These are phyloP conservation scores for Anolis carolinensis DNA, from an alignment of 2,113 vertebrate species.

Conservation along the genomic window DNA sequence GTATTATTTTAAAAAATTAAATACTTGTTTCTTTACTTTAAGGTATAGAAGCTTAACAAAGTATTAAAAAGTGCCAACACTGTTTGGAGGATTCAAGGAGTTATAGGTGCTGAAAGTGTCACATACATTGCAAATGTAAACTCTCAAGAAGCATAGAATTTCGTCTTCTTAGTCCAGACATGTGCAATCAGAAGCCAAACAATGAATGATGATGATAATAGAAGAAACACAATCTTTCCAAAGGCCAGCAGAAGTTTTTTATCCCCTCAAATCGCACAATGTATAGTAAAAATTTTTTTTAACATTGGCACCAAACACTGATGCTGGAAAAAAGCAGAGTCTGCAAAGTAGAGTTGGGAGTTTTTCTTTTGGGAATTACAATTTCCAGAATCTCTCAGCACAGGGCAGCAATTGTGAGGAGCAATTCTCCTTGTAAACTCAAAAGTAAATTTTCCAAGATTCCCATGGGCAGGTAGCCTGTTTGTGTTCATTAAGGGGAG, in stretches of 20 bases:
- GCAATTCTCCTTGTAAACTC: not conserved
- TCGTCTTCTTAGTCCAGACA: not conserved
- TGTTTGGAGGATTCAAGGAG: too few relatives aligned
- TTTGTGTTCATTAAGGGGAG: not conserved
- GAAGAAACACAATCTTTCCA: not conserved
- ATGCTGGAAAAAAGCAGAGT: not conserved
- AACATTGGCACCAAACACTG: too few relatives aligned
- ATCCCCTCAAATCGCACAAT: too few relatives aligned
- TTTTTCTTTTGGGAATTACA: not conserved
- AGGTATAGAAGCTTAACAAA: not conserved
- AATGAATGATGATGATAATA: not conserved
- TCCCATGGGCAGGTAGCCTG: not conserved
- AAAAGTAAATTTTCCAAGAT: not conserved
- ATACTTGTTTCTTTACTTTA: not conserved
- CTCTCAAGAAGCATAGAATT: not conserved
- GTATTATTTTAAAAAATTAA: not conserved
- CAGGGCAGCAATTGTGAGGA: not conserved
- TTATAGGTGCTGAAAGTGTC: not conserved
- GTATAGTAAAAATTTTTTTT: too few relatives aligned
- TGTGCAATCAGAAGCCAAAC: not conserved
- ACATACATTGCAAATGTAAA: not conserved
- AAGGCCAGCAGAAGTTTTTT: too few relatives aligned
- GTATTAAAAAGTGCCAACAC: too few relatives aligned
- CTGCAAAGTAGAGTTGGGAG: not conserved
- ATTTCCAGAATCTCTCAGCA: not conserved